Base-by-base conservation (phyloP, 2,113 vertebrate species). In the Isichthys henryi region DNA sequence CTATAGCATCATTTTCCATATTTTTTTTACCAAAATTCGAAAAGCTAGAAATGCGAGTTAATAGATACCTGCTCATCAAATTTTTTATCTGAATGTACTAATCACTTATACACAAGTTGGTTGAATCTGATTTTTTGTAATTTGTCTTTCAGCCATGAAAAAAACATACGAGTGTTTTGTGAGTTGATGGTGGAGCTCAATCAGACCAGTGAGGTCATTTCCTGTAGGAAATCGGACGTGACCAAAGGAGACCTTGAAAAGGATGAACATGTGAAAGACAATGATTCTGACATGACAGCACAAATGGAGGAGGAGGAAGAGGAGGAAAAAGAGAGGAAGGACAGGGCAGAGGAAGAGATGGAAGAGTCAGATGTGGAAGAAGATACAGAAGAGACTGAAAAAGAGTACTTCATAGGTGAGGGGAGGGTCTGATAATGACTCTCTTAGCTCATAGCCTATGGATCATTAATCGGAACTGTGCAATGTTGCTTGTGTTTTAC, bases 371-470 rank as follows among this genome's bases (percentile, higher is more conserved):
- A 50, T 19, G 56, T 11, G 50, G 49, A 90, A 7, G 58, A 45
- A 10, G 87, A 88, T 13, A n/a, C 66, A 0, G 86, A 90, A 1
- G 89, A 92, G 0, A 90, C 93, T 0, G 91, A 92, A 1, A n/a
- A 56, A 80, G 91, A 89, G 5, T 96, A 93, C 92, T 94, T 93
- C 49, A 95, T 96, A 2, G 96, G 96, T 96, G 85, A 94, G 93
- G 88, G 58, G n/a, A 43, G 17, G 11, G 5, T 5, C 19, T 23
- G 87, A 7, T 10, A 23, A 35, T 52, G 84, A 52, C 84, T 8
- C 21, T 80, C 35, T 13, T 17, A 15, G 70, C 43, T 17, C 74
- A 43, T 31, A 43, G 39, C 35, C 1, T 66, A 66, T 66, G 58
- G 58, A 66, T 66, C 8, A 27, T 66, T 27, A 48, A 31, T n/a